A percentile compares a stretch with the other conserved stretches of the same genome.
Evolutionary conservation across 2,797 vertebrate species (phyloP).

Genomic region (Sebastes cheni): DNA sequence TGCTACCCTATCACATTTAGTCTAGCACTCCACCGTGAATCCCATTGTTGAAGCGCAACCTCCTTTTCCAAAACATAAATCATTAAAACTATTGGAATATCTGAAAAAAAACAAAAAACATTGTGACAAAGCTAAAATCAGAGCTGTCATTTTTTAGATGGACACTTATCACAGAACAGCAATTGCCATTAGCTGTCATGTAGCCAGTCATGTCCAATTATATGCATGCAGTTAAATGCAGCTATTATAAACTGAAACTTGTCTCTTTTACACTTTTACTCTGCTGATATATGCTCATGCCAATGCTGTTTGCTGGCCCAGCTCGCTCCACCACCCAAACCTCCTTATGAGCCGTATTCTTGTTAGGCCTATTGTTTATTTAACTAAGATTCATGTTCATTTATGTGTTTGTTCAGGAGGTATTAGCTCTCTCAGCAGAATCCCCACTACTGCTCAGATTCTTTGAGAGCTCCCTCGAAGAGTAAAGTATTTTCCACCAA

Average conservation of each 20-base stretch:
- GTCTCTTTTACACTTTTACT: neutral
- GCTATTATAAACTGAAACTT: neutral
- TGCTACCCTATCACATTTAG: too few relatives aligned
- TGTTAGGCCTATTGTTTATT: neutral
- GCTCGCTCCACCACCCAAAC: neutral
- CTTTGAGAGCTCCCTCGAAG: neutral
- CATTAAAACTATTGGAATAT: neutral
- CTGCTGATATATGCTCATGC: neutral
- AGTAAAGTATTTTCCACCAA: neutral
- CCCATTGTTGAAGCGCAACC: too few relatives aligned
- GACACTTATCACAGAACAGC: neutral
- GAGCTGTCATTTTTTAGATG: neutral
- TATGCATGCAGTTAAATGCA: neutral
- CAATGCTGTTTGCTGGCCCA: too few relatives aligned
- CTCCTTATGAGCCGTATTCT: too few relatives aligned
- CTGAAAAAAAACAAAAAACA: neutral
- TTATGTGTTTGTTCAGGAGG: neutral
- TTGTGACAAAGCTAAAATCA: neutral
- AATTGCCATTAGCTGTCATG: neutral
- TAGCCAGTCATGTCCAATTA: neutral
- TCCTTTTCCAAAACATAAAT: too few relatives aligned
- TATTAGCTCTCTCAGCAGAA: neutral
- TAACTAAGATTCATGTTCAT: neutral
- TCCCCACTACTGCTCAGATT: neutral
- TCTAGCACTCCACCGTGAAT: too few relatives aligned